These are phyloP conservation scores for Myopa tessellatipennis DNA, from an alignment of 2,888 invertebrate species.

Conservation along the genomic window DNA sequence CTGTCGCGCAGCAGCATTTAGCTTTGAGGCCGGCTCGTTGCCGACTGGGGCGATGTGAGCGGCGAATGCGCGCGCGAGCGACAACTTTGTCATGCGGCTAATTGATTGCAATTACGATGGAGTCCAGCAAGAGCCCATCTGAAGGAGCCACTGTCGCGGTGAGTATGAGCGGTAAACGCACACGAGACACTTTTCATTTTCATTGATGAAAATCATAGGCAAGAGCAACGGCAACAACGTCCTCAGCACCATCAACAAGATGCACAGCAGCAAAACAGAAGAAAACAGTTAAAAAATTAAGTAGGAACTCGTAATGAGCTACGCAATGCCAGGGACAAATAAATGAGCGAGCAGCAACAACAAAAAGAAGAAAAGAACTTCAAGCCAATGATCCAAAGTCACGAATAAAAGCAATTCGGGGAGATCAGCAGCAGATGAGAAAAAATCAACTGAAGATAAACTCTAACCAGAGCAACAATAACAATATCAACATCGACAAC, in stretches of 20 bases:
- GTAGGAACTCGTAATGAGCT: not conserved
- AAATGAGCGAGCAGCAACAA: constrained; percentile 12
- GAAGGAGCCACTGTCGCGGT: not conserved
- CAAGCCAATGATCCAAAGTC: constrained; percentile 19
- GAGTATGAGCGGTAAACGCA: not conserved
- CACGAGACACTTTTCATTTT: constrained; percentile 44
- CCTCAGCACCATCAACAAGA: not conserved
- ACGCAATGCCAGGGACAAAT: constrained; percentile 29
- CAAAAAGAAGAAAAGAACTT: not conserved
- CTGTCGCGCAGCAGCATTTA: constrained; percentile 2
- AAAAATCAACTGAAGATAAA: no score
- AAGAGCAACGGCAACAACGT: not conserved
- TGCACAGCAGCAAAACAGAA: not conserved
- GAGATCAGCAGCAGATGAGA: not conserved
- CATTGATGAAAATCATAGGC: constrained; percentile 43
- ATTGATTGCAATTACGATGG: constrained; percentile 32
- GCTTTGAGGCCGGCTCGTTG: constrained; percentile 23
- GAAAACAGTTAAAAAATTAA: not conserved
- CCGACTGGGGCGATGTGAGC: constrained; percentile 15
- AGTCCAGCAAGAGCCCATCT: not conserved
- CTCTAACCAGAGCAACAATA: not conserved
- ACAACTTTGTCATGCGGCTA: constrained; percentile 30
- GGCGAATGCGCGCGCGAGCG: not conserved
- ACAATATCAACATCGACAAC: not conserved
- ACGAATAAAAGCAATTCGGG: constrained; percentile 32